These are phyloP conservation scores for Brevimyrus niger DNA, from an alignment of 2,113 vertebrate genomes.

Conservation along the genomic window DNA sequence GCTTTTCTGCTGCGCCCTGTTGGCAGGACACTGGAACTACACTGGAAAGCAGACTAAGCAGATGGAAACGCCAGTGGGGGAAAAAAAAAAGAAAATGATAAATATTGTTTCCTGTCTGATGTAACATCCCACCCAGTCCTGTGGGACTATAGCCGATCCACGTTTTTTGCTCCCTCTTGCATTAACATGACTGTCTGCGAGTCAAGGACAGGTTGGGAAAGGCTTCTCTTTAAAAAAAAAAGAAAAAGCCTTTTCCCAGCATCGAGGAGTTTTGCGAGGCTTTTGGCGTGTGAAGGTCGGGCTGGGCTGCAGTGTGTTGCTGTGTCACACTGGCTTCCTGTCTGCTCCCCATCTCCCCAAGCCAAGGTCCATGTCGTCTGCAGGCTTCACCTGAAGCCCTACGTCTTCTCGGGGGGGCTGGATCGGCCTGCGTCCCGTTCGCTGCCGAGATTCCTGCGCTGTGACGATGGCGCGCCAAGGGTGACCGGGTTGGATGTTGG, in stretches of 20 bases:
- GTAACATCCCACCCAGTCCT: background rate
- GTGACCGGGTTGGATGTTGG: constrained; percentile 38
- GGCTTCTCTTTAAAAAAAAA: background rate
- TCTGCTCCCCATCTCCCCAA: background rate
- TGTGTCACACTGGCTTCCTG: background rate
- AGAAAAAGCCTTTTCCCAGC: background rate
- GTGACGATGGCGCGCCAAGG: background rate
- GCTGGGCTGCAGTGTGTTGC: background rate
- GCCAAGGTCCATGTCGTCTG: background rate
- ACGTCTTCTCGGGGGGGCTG: background rate
- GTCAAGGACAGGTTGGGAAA: background rate
- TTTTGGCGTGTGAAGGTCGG: background rate
- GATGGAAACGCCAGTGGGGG: background rate
- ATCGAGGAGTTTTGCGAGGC: background rate
- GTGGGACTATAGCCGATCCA: background rate
- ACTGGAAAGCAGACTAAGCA: background rate
- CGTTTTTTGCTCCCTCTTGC: background rate
- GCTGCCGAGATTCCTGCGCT: background rate
- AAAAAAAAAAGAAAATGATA: background rate
- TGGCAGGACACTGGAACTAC: constrained; percentile 26
- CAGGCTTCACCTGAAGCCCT: background rate
- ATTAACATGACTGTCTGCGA: background rate
- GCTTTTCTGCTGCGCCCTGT: constrained; percentile 37
- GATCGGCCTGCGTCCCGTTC: too few species aligned
- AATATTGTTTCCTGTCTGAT: background rate